Evolutionary conservation across 2,888 invertebrate species (phyloP).

Genomic region (Thysanoteuthis rhombus): DNA sequence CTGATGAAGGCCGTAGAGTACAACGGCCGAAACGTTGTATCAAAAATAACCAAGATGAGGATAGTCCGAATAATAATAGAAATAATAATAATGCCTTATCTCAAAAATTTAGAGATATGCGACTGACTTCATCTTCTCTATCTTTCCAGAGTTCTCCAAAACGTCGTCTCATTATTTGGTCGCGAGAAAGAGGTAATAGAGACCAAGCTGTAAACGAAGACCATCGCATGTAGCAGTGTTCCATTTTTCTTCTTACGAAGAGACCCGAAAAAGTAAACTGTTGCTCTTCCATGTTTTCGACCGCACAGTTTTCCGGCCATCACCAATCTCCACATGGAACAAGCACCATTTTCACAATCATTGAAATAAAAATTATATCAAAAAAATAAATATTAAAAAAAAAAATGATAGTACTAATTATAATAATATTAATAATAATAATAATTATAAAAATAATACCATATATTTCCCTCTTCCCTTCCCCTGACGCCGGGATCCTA

Average conservation of each 20-base stretch:
- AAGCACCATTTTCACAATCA: not conserved
- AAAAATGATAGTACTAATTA: not conserved
- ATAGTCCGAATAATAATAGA: too few species aligned
- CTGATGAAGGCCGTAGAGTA: too few species aligned
- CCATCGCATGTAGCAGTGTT: not conserved
- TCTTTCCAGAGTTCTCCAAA: slow-evolving; percentile 15
- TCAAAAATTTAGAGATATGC: too few species aligned
- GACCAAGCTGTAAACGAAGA: not conserved
- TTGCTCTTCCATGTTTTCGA: not conserved
- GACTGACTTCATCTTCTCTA: too few species aligned
- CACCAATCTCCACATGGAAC: not conserved
- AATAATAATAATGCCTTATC: too few species aligned
- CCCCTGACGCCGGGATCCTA: not conserved
- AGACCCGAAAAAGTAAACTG: not conserved
- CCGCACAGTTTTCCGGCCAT: not conserved
- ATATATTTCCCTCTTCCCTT: not conserved
- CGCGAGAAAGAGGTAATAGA: not conserved
- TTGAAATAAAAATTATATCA: not conserved
- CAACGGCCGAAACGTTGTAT: too few species aligned
- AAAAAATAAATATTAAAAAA: not conserved
- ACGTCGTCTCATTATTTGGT: not conserved
- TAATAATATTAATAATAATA: not conserved
- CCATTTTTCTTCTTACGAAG: not conserved
- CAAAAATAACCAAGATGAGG: too few species aligned
- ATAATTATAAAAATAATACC: not conserved